Evolutionary conservation across 1,140 invertebrate species (phyloP).

Genomic region (Bactericera cockerelli): DNA sequence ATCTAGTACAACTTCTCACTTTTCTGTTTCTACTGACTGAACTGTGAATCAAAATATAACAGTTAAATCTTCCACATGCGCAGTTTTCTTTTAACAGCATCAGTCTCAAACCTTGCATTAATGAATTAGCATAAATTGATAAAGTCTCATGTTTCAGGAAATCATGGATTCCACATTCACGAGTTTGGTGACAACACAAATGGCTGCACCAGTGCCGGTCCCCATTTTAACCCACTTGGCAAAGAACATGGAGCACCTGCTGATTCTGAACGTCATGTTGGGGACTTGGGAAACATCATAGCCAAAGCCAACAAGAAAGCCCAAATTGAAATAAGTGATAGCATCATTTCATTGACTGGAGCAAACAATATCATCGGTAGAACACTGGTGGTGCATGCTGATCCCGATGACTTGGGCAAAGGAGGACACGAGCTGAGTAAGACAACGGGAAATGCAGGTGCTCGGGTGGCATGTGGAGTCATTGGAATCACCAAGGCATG

Average conservation of each 20-base stretch:
- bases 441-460: constrained; percentile 94
- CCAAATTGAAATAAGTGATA: constrained; percentile 60
- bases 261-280: constrained; percentile 60
- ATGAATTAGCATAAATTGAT: too few relatives aligned
- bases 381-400: constrained; percentile 81
- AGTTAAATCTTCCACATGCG: too few relatives aligned
- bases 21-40: too few relatives aligned
- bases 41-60: too few relatives aligned
- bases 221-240: constrained; percentile 84
- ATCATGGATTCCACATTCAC: constrained; percentile 92
- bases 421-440: constrained; percentile 87
- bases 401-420: constrained; percentile 84
- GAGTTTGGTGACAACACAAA: constrained; percentile 95
- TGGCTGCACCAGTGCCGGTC: constrained; percentile 83
- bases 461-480: constrained; percentile 89
- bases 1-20: too few relatives aligned
- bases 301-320: constrained; percentile 55
- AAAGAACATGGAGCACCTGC: constrained; percentile 73
- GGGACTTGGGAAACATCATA: constrained; percentile 82
- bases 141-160: constrained; percentile 47
- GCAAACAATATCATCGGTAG: constrained; percentile 69
- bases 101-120: too few relatives aligned
- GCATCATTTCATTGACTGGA: constrained; percentile 54
- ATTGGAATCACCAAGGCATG: constrained; percentile 60
- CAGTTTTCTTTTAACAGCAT: too few relatives aligned